These are phyloP conservation scores for Neelides folsomi DNA, from an alignment of 2,888 invertebrate genomes.

Conservation along the genomic window DNA sequence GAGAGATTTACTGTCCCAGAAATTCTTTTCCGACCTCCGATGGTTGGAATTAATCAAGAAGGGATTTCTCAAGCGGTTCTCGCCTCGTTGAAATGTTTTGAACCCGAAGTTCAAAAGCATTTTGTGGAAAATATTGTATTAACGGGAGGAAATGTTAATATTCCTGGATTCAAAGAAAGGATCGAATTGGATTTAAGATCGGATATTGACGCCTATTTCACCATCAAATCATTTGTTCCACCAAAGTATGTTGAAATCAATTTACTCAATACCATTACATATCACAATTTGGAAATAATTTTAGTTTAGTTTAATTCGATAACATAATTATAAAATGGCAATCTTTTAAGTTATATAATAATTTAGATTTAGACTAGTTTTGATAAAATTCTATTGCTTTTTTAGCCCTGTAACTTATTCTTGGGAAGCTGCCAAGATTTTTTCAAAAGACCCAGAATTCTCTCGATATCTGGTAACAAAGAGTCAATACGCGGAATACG, in stretches of 20 bases:
- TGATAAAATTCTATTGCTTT: too few relatives aligned
- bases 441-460: conserved; percentile 61
- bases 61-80: conserved; percentile 83
- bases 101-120: conserved; percentile 58
- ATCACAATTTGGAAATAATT: too few relatives aligned
- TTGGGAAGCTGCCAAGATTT: conserved; percentile 73
- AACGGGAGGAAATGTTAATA: conserved; percentile 65
- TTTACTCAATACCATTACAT: too few relatives aligned
- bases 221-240: too few relatives aligned
- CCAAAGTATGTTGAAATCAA: too few relatives aligned
- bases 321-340: too few relatives aligned
- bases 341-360: too few relatives aligned
- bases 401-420: conserved; percentile 66
- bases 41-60: conserved; percentile 79
- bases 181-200: too few relatives aligned
- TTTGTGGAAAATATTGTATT: conserved; percentile 71
- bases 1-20: conserved; percentile 93
- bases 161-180: conserved; percentile 71
- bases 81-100: conserved; percentile 59
- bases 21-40: conserved; percentile 82
- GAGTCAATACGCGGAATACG: conserved; percentile 81
- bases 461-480: conserved; percentile 51
- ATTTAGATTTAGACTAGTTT: too few relatives aligned
- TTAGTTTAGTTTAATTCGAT: too few relatives aligned
- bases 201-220: too few relatives aligned